These are phyloP conservation scores for Desmodus rotundus DNA, from an alignment of 2,113 vertebrate genomes.

Conservation along the genomic window DNA sequence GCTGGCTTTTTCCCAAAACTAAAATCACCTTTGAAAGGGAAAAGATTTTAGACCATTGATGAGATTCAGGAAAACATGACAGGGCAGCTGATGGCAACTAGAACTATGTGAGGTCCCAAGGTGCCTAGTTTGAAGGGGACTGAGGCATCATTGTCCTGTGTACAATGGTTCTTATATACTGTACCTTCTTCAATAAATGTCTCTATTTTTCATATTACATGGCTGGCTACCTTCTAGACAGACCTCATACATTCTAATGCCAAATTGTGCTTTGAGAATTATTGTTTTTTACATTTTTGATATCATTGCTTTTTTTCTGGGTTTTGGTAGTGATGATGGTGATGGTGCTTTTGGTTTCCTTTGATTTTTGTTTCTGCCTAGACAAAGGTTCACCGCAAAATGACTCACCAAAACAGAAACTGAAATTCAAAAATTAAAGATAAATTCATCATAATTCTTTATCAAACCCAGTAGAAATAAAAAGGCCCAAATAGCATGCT, in stretches of 20 bases:
- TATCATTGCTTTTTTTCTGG: neutral
- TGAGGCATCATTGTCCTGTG: too few species aligned
- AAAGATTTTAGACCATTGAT: too few species aligned
- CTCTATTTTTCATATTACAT: too few species aligned
- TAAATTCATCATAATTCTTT: neutral
- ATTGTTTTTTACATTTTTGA: neutral
- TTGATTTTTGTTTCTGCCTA: neutral
- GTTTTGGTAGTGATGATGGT: neutral
- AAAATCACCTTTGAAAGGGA: too few species aligned
- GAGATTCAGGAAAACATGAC: too few species aligned
- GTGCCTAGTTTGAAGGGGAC: too few species aligned
- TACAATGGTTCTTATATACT: too few species aligned
- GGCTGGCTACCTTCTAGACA: too few species aligned
- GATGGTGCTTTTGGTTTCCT: neutral
- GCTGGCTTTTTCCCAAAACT: too few species aligned
- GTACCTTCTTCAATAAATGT: too few species aligned
- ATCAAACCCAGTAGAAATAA: neutral
- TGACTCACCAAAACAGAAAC: constrained; percentile 2
- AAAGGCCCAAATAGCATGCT: neutral
- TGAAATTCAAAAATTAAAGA: neutral
- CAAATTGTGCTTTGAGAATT: neutral
- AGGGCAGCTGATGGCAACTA: too few species aligned
- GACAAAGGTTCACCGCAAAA: neutral
- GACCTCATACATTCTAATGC: neutral
- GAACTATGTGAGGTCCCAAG: too few species aligned